Base-by-base conservation (phyloP, 1,140 invertebrate species). In the Drosophila parvula region DNA sequence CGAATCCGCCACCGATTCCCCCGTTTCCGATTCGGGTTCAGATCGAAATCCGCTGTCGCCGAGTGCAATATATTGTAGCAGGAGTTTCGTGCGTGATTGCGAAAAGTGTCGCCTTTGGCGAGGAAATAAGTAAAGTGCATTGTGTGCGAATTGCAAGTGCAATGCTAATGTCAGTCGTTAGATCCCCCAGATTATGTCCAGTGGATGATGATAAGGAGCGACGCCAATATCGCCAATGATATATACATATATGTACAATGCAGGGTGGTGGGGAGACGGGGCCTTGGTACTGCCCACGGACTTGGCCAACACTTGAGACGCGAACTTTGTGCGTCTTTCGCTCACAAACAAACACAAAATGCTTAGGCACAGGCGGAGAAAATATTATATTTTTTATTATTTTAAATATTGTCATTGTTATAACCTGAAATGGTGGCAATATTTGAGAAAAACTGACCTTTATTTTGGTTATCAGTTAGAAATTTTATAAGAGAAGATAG, bases 281-380 rank as follows among this genome's bases (percentile, higher is more conserved):
- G 60, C 22, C 18, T 18, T 51, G 73, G 45, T n/a, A 40, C 34
- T 36, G 71, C 71, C 61, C 65, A 65, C 65, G 64, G 73, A 59
- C 64, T 82, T 86, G 82, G 82, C 83, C 70, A 53, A 75, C 78
- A 59, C 58, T 69, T 43, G 40, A 68, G 81, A 83, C 81, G 81
- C 81, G 71, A 68, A 80, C 51, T 40, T 62, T 63, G 60, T 83
- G 45, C 51, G 73, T 68, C 48, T 56, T 50, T 79, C 28, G 40
- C 48, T 30, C 30, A 34, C 47, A 74, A 74, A 51, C 67, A 73
- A 61, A 50, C 34, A 28, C 32, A 51, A 38, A 48, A 44, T 74
- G 53, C 30, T 47, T 50, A 57, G 30, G 34, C 16, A 64, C 51
- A 22, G 40, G 18, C 10, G 41, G 7, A 43, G n/a, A 68, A 16